Evolutionary conservation across 2,113 vertebrate species (phyloP).

Genomic region (Triplophysa siluroides): DNA sequence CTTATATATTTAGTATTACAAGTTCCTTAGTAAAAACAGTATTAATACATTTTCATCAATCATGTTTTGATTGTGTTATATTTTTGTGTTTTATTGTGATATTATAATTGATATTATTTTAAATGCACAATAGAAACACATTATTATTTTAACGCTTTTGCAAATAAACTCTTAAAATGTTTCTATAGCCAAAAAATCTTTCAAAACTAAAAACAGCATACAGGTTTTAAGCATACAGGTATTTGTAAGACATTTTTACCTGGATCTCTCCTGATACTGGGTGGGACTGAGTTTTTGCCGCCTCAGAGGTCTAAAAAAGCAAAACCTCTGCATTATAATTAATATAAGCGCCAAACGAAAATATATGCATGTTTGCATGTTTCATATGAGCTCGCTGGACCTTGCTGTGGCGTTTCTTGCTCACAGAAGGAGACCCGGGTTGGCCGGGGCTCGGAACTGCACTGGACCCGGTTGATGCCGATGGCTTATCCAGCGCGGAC

Average conservation of each 20-base stretch:
- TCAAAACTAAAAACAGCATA: too few species aligned
- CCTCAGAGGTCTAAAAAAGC: slow-evolving; percentile 79
- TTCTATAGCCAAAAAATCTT: too few species aligned
- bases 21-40: too few species aligned
- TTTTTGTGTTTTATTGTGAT: too few species aligned
- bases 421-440: slow-evolving; percentile 91
- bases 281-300: slow-evolving; percentile 79
- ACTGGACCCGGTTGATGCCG: slow-evolving; percentile 83
- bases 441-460: slow-evolving; percentile 88
- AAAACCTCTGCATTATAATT: slow-evolving; percentile 31
- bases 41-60: too few species aligned
- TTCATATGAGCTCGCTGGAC: slow-evolving; percentile 59
- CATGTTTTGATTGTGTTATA: too few species aligned
- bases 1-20: too few species aligned
- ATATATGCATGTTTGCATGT: not conserved
- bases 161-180: too few species aligned
- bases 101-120: too few species aligned
- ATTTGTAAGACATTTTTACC: slow-evolving; percentile 68
- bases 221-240: too few species aligned
- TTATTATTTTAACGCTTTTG: too few species aligned
- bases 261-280: slow-evolving; percentile 95
- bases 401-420: slow-evolving; percentile 97
- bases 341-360: not conserved
- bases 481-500: slow-evolving; percentile 72
- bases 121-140: too few species aligned